Evolutionary conservation across 2,888 invertebrate species (phyloP), one percentile per base, ranked within the genome.

Genomic region (Polyommatus iphigenia): DNA sequence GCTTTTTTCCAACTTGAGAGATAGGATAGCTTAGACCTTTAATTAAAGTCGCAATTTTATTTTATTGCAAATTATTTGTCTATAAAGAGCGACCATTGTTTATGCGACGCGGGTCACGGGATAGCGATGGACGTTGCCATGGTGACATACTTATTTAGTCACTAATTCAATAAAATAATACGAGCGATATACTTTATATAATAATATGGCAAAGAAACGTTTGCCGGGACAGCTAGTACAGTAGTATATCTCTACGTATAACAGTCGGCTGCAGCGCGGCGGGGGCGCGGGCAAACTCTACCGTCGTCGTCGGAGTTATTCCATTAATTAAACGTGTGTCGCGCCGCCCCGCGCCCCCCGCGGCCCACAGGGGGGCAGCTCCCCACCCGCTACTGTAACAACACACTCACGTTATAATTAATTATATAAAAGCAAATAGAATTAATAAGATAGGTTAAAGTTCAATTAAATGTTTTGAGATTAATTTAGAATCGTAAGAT

Each of bases 321-420:
- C 91, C 91, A 92, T 93, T 93, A 92, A 93, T 93, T 92, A 92
- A 91, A 91, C 85, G 84, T 85, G 85, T 84, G 84, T 84, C 84
- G 83, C 82, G 81, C 82, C 78, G 80, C 80, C 81, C 81, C 82
- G 79, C 82, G 80, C 79, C 84, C 81, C 82, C 80, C 78, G 79
- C 79, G 78, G 71, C 82, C 79, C 78, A 77, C 82, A 80, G 72
- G 41, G 72, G 72, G 72, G n/a, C 81, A 79, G 81, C 82, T 78
- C 80, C 76, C 57, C 75, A 77, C 77, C 71, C 72, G 46, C 76
- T 78, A 77, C 76, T 72, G 71, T 46, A 77, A 73, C 78, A 77
- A 50, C 62, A 76, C 67, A 72, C 62, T 76, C 57, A 72, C 41
- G 62, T 62, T 72, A 41, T 76, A 76, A 77, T 77, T 72, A 76